A percentile compares a stretch with the other conserved stretches of the same genome.
These are phyloP conservation scores for Terrapene triunguis DNA, from an alignment of 2,113 vertebrate species.

Conservation along the genomic window DNA sequence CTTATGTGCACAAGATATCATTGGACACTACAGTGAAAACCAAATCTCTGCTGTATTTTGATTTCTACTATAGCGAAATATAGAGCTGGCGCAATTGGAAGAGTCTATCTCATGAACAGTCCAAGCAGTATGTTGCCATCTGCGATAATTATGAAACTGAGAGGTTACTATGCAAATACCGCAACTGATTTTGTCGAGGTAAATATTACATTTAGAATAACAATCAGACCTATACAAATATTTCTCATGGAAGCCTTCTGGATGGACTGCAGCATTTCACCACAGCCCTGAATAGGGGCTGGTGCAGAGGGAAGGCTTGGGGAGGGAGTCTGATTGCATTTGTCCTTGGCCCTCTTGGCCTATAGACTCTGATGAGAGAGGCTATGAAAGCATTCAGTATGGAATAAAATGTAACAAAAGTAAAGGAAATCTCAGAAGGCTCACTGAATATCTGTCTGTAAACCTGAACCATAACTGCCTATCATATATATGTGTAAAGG, in stretches of 20 bases:
- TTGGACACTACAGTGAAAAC: neutral
- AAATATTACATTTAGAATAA: slow-evolving; percentile 38
- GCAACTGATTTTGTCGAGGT: slow-evolving; percentile 88
- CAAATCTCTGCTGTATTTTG: slow-evolving; percentile 5
- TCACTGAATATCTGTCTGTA: neutral
- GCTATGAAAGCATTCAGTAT: neutral
- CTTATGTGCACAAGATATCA: neutral
- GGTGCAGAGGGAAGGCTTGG: slow-evolving; percentile 9
- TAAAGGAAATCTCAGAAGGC: neutral
- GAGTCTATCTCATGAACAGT: slow-evolving; percentile 84
- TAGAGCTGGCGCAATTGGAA: slow-evolving; percentile 85
- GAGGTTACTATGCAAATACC: slow-evolving; percentile 82
- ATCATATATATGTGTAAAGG: neutral
- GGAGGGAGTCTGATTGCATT: slow-evolving; percentile 15
- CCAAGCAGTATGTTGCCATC: slow-evolving; percentile 82
- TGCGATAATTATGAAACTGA: slow-evolving; percentile 82
- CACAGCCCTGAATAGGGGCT: neutral
- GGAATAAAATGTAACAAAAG: neutral
- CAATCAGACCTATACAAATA: neutral
- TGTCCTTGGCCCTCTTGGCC: slow-evolving; percentile 30
- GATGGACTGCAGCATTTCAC: neutral
- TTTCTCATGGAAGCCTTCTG: neutral
- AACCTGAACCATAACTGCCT: neutral
- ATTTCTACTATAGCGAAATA: slow-evolving; percentile 72
- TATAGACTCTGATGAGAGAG: neutral